Base-by-base conservation (phyloP, 2,113 vertebrate genomes). In the Tichodroma muraria region DNA sequence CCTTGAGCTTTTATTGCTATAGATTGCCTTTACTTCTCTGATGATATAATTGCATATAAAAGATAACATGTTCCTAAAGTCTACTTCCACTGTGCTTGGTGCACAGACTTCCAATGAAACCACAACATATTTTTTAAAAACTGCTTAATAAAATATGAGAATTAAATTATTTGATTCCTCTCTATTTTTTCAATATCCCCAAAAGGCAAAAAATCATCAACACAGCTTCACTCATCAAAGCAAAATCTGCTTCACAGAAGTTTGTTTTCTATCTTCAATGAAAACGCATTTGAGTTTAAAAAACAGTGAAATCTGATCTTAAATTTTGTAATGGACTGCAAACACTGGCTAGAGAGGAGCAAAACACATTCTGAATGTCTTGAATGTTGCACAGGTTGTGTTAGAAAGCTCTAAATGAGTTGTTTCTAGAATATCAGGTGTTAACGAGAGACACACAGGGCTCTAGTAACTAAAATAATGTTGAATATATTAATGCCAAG, bases 401-500 rank as follows among this genome's bases (percentile, higher is more conserved):
- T 73, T 83, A 68, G 14, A 90, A 68, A 75, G 40, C 53, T 83
- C 16, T 47, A 93, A 85, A 90, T 40, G 12, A 91, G 68, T 30
- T 66, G 68, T 73, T 88, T 70, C 59, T 35, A 49, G 22, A 69
- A 56, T 33, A 63, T 6, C 63, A 88, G 81, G 37, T 73, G 77
- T 83, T 91, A 94, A 69, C 86, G 33, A 57, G 44, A 94, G 70
- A 70, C 85, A 83, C 42, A 59, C 20, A 60, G 47, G 52, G 52
- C 68, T 93, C 82, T 25, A 56, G 30, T 19, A 90, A 78, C 82
- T 88, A 90, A 94, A 93, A 96, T 90, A 90, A 88, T 24, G 49
- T 69, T 94, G 93, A 95, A 95, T 93, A 95, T 37, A 88, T 88
- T 93, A 95, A 91, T 5, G 70, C 73, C 90, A 94, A 95, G 77